Percentiles rank a stretch among this genome's conserved stretches.
phyloP scores from a whole-genome alignment of 1,140 invertebrate species.

The Cardiocondyla obscurior region DNA sequence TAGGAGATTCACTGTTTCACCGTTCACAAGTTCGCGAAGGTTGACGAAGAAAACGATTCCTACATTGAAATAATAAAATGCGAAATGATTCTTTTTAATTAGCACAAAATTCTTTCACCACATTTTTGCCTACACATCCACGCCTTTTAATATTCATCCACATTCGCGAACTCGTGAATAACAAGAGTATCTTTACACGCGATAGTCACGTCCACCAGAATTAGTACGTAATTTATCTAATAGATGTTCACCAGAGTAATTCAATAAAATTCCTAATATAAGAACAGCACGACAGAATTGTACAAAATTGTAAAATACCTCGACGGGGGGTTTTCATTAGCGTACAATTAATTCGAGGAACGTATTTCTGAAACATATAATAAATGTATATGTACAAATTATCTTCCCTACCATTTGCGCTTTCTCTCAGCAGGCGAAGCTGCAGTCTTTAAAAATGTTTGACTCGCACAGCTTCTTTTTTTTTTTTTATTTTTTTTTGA shows the following conservation, averaged over 20 bases:
- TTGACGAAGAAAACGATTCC: not conserved
- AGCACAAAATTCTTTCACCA: not conserved
- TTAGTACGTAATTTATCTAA: constrained; percentile 4
- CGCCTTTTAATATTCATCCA: not conserved
- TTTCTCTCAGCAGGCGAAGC: not conserved
- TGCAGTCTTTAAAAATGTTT: not conserved
- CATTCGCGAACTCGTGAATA: not conserved
- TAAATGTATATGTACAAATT: constrained; percentile 60
- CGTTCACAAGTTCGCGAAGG: not conserved
- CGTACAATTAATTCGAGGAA: not conserved
- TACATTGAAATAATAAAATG: not conserved
- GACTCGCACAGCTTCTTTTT: too few relatives aligned
- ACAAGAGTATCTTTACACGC: not conserved
- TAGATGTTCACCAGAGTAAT: not conserved
- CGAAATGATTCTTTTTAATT: constrained; percentile 1
- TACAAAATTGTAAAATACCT: constrained; percentile 21
- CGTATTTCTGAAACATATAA: constrained; percentile 56
- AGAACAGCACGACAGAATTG: not conserved
- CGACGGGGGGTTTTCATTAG: constrained; percentile 42
- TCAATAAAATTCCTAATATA: not conserved
- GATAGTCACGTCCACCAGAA: not conserved
- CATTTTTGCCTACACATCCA: not conserved
- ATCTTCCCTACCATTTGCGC: not conserved
- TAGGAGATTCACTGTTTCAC: not conserved
- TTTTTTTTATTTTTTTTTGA: not conserved